Evolutionary conservation across 23 tunicate genomes (phyloP).

Genomic region (Halocynthia roretzi): DNA sequence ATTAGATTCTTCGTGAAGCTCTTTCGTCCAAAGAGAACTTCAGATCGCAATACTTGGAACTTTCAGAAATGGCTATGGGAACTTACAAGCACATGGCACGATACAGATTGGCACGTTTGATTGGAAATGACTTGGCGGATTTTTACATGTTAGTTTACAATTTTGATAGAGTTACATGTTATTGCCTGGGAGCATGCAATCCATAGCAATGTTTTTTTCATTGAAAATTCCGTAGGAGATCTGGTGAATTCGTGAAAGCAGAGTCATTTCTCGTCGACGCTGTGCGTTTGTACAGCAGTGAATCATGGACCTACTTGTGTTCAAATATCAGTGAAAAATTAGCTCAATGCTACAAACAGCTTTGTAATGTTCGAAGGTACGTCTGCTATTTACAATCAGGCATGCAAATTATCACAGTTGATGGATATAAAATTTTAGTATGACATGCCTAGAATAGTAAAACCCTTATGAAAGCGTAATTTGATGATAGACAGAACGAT

Average conservation of each 20-base stretch:
- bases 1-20: slow-evolving; percentile 76
- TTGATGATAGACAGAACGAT: no score
- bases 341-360: slow-evolving; percentile 77
- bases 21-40: slow-evolving; percentile 85
- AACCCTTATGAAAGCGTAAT: no score
- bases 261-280: slow-evolving; percentile 63
- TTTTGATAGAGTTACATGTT: no score
- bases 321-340: slow-evolving; percentile 41
- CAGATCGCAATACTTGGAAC: slow-evolving; percentile 63
- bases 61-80: slow-evolving; percentile 90
- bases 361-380: slow-evolving; percentile 58
- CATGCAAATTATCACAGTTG: no score
- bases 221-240: neutral
- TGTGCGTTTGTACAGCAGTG: slow-evolving; percentile 43
- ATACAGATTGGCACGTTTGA: slow-evolving; percentile 53
- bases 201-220: no score
- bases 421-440: no score
- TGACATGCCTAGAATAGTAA: no score
- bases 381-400: neutral
- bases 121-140: slow-evolving; percentile 75
- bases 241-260: slow-evolving; percentile 63
- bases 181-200: no score
- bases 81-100: slow-evolving; percentile 84
- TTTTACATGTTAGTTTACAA: slow-evolving; percentile 61
- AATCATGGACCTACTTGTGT: slow-evolving; percentile 53